These are phyloP conservation scores for Anas platyrhynchos DNA, from an alignment of 2,113 vertebrate genomes.

Conservation along the genomic window DNA sequence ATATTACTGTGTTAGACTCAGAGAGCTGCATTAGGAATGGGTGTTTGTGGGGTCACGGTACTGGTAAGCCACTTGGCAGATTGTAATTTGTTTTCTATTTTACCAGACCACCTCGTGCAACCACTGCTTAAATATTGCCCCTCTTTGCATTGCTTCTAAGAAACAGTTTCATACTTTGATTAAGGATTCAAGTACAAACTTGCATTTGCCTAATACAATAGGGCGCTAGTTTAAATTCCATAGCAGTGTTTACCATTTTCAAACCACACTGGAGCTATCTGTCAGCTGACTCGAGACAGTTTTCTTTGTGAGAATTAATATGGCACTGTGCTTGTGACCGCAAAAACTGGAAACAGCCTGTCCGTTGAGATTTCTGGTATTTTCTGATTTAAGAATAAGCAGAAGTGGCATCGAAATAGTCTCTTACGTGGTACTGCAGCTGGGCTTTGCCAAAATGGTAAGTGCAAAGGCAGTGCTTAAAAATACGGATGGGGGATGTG, in stretches of 20 bases:
- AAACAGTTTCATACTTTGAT: not conserved
- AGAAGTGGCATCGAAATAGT: not conserved
- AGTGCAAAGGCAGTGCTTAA: slow-evolving; percentile 29
- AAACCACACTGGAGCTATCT: not conserved
- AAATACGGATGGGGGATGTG: slow-evolving; percentile 19
- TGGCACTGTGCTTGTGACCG: not conserved
- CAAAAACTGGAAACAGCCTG: not conserved
- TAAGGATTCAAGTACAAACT: not conserved
- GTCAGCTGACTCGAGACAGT: not conserved
- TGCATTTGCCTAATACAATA: not conserved
- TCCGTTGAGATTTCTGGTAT: not conserved
- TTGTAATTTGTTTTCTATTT: not conserved
- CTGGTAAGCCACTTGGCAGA: not conserved
- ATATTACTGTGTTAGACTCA: not conserved
- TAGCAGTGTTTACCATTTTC: not conserved
- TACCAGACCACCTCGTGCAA: not conserved
- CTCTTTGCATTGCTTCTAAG: not conserved
- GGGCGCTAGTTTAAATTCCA: not conserved
- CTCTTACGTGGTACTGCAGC: not conserved
- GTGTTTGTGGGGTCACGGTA: not conserved
- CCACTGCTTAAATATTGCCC: not conserved
- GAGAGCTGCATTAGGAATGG: not conserved
- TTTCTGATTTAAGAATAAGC: slow-evolving; percentile 2
- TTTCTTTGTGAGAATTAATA: not conserved
- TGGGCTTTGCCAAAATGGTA: not conserved